A percentile compares a stretch with the other conserved stretches of the same genome.
Conservation (phyloP, 2,113 vertebrate genomes). For the Anguilla japonica region DNA sequence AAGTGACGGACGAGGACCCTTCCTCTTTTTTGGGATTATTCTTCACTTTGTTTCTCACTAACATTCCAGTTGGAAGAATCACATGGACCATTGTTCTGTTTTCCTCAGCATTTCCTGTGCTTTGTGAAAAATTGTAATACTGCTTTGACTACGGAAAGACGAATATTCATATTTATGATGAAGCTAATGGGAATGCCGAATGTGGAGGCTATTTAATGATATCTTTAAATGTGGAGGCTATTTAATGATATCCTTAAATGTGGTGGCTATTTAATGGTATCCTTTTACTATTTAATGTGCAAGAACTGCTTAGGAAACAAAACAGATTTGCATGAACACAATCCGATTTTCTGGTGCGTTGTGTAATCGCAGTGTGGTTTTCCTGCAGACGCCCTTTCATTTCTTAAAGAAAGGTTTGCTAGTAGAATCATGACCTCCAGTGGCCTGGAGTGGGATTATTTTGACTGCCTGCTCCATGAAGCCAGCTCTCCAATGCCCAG, state of each 20-base stretch:
- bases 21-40: not conserved
- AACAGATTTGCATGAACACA: constrained; percentile 1
- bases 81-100: not conserved
- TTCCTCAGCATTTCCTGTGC: constrained; percentile 1
- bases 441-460: constrained; percentile 84
- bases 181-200: not conserved
- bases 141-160: not conserved
- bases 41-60: not conserved
- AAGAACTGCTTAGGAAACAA: constrained; percentile 5
- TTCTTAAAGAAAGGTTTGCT: constrained; percentile 36
- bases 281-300: not conserved
- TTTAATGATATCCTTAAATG: too few species aligned
- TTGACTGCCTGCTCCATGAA: constrained; percentile 74
- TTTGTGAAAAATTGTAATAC: not conserved
- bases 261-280: too few species aligned
- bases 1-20: constrained; percentile 60
- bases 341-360: constrained; percentile 1
- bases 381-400: constrained; percentile 11
- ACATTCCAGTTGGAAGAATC: not conserved
- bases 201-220: not conserved
- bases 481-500: constrained; percentile 69
- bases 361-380: constrained; percentile 25
- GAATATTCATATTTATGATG: not conserved
- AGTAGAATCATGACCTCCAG: constrained; percentile 82
- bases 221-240: too few species aligned